Percentiles rank a stretch among this genome's conserved stretches.
These are phyloP conservation scores for Euura lappo DNA, from an alignment of 1,140 invertebrate genomes.

Conservation along the genomic window DNA sequence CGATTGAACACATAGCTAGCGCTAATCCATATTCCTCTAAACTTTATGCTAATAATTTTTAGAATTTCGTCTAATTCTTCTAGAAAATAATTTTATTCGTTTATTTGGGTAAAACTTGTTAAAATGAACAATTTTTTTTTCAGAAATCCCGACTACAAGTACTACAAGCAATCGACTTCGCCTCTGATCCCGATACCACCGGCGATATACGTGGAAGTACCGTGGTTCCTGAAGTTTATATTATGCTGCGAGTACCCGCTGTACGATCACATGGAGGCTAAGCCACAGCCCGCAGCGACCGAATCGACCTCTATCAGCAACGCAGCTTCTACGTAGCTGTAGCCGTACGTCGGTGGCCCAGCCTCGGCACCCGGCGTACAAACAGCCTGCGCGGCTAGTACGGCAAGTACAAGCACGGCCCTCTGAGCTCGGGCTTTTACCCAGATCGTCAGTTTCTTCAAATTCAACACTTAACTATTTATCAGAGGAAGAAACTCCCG, in stretches of 20 bases:
- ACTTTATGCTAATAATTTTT: too few species aligned
- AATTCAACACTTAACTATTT: background rate
- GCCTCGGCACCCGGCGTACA: slow-evolving; percentile 51
- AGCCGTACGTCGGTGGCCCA: slow-evolving; percentile 62
- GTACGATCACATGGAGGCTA: slow-evolving; percentile 77
- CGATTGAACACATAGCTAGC: too few species aligned
- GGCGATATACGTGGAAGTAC: slow-evolving; percentile 82
- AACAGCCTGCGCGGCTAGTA: slow-evolving; percentile 51
- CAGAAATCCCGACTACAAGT: slow-evolving; percentile 79
- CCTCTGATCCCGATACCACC: slow-evolving; percentile 87
- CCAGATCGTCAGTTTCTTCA: slow-evolving; percentile 1
- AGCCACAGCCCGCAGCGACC: slow-evolving; percentile 70
- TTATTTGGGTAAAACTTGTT: too few species aligned
- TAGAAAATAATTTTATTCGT: too few species aligned
- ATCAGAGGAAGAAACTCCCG: background rate
- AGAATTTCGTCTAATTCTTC: too few species aligned
- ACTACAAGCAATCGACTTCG: slow-evolving; percentile 86
- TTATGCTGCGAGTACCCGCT: slow-evolving; percentile 88
- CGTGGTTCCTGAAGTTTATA: slow-evolving; percentile 79
- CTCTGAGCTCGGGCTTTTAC: slow-evolving; percentile 19
- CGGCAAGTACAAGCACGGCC: slow-evolving; percentile 31
- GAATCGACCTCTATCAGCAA: slow-evolving; percentile 77
- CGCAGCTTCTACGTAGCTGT: slow-evolving; percentile 80
- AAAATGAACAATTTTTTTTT: slow-evolving; percentile 33
- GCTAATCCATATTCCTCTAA: too few species aligned